Base-by-base conservation (phyloP, 2,797 vertebrate species). In the Trachops cirrhosus region DNA sequence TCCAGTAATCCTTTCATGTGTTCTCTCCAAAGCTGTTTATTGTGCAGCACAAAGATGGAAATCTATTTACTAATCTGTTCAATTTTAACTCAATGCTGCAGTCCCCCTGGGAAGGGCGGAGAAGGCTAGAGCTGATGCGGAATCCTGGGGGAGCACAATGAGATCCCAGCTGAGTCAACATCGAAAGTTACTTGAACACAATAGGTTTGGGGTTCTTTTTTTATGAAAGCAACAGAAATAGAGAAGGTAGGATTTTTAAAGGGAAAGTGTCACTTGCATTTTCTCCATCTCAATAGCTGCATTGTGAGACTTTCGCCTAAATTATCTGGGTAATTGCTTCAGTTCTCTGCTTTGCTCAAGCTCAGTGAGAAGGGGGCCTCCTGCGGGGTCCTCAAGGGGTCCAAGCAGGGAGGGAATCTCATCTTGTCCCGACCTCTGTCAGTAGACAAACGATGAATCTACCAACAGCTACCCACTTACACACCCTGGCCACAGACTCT, bases 41-140 rank as follows among this genome's bases (percentile, higher is more conserved):
- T 79, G 88, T 96, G 37, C 22, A 46, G 82, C 85, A 84, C 92
- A 71, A 93, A 92, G 92, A 95, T 92, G 95, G 57, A 87, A 95
- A 90, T 96, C 96, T 97, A 80, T 96, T 97, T 94, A 92, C 95
- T 94, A 94, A 96, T 94, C 92, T 95, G 93, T 84, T 95, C 96
- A 88, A 73, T 96, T 97, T 95, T 92, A 86, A 95, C 95, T 96
- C 73, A 92, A 57, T 95, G 46, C 86, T n/a, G 37, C 86, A 54
- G 46, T 95, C 96, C 86, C 79, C 78, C 37, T 44, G 3, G 89
- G 86, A 92, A 89, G 54, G 67, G 46, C 2, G 0, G 57, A 62
- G 64, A 67, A 48, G 85, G 15, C 94, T 32, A 34, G 32, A 5
- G n/a, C 39, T 44, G 71, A 54, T 39, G 37, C 50, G 68, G 46